Percentiles rank a stretch among this genome's conserved stretches.
These are phyloP conservation scores for Cybosia mesomella DNA, from an alignment of 2,888 invertebrate species.

Conservation along the genomic window DNA sequence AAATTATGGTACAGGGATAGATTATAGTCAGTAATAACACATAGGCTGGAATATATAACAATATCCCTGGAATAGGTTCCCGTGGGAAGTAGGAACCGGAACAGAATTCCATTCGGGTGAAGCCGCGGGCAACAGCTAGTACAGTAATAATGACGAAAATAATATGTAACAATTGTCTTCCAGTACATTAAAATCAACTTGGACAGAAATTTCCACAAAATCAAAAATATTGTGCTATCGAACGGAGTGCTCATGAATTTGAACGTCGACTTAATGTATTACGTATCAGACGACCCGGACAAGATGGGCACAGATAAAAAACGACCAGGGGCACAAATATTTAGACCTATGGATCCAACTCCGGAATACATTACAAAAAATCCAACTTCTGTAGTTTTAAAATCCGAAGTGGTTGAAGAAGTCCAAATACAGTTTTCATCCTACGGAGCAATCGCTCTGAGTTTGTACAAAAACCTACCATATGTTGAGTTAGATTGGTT, in stretches of 20 bases:
- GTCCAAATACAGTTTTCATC: slow-evolving; percentile 87
- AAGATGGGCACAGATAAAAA: slow-evolving; percentile 84
- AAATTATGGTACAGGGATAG: no score
- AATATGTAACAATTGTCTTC: slow-evolving; percentile 7
- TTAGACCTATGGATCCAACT: slow-evolving; percentile 83
- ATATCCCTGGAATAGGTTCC: no score
- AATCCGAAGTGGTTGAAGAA: slow-evolving; percentile 91
- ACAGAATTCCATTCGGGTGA: no score
- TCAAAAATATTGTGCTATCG: slow-evolving; percentile 82
- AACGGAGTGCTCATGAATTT: slow-evolving; percentile 67
- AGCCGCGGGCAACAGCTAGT: no score
- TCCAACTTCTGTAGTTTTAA: slow-evolving; percentile 47
- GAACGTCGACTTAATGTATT: slow-evolving; percentile 89
- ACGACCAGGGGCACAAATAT: slow-evolving; percentile 96
- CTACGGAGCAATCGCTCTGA: slow-evolving; percentile 92
- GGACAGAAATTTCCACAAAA: slow-evolving; percentile 63
- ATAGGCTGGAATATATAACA: no score
- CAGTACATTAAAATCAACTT: slow-evolving; percentile 84
- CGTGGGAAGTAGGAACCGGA: no score
- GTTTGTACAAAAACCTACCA: slow-evolving; percentile 88
- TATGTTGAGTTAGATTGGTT: slow-evolving; percentile 92
- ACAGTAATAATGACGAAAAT: no score
- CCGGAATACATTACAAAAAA: slow-evolving; percentile 41
- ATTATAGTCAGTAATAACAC: no score
- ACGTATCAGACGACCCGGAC: slow-evolving; percentile 89